phyloP scores from a whole-genome alignment of 64 coral and sea anemone species.

The Stylophora pistillata region DNA sequence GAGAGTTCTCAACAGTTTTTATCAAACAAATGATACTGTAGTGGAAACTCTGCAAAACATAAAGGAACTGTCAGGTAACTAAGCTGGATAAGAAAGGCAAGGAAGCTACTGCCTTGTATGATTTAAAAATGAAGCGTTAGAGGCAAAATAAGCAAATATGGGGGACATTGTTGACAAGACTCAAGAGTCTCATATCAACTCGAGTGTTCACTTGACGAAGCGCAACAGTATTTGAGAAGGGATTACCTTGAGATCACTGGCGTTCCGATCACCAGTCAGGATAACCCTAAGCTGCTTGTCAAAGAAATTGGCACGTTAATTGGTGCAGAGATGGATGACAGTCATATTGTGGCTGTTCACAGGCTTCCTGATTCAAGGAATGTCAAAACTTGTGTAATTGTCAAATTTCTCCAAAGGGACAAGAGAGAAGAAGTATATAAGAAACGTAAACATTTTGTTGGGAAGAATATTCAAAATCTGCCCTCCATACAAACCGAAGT shows the following conservation, averaged over 20 bases:
- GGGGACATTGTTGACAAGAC: slow-evolving; percentile 28
- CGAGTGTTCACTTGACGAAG: too few relatives aligned
- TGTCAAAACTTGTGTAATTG: too few relatives aligned
- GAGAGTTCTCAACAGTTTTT: slow-evolving; percentile 50
- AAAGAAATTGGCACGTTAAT: too few relatives aligned
- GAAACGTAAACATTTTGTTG: not conserved
- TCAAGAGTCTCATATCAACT: not conserved
- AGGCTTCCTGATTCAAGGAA: too few relatives aligned
- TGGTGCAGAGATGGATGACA: too few relatives aligned
- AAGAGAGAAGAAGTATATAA: slow-evolving; percentile 27
- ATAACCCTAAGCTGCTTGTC: too few relatives aligned
- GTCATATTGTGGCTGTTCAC: too few relatives aligned
- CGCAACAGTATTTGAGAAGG: too few relatives aligned
- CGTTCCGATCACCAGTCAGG: too few relatives aligned
- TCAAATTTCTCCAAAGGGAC: too few relatives aligned
- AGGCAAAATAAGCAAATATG: slow-evolving; percentile 29
- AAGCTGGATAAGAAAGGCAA: slow-evolving; percentile 11
- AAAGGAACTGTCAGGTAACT: slow-evolving; percentile 25
- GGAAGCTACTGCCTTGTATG: not conserved
- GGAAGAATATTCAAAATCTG: not conserved
- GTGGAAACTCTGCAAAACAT: slow-evolving; percentile 37
- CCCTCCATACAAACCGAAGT: not conserved
- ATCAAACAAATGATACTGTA: slow-evolving; percentile 49
- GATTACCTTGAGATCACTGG: too few relatives aligned
- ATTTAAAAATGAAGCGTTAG: too few relatives aligned